Percentiles rank a stretch among this genome's conserved stretches.
These are phyloP conservation scores for Suricata suricatta DNA, from an alignment of 2,113 vertebrate genomes.

Conservation along the genomic window DNA sequence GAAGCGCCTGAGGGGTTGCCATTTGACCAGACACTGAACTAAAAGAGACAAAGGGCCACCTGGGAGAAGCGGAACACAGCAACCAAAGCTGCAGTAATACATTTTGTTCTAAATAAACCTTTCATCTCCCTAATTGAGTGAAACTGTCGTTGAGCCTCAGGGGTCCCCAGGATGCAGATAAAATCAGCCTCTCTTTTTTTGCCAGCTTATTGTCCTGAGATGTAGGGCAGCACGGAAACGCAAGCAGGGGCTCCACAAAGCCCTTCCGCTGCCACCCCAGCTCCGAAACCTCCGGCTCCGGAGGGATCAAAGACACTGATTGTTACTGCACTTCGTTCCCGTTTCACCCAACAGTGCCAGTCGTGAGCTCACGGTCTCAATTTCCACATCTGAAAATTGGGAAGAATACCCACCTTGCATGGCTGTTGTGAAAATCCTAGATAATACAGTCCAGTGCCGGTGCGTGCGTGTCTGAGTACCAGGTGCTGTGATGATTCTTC, in stretches of 20 bases:
- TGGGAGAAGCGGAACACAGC: not conserved
- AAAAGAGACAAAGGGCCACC: not conserved
- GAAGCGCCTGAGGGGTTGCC: not conserved
- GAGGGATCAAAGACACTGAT: not conserved
- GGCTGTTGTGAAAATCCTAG: not conserved
- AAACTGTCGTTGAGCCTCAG: not conserved
- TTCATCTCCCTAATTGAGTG: not conserved
- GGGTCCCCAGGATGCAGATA: not conserved
- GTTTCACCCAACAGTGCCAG: not conserved
- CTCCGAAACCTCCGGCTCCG: not conserved
- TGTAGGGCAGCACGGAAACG: not conserved
- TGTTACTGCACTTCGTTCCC: not conserved
- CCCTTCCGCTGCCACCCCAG: not conserved
- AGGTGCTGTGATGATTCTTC: not conserved
- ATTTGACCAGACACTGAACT: not conserved
- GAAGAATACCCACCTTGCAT: not conserved
- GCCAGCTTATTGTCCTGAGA: not conserved
- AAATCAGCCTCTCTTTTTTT: not conserved
- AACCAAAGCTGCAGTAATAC: not conserved
- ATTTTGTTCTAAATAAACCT: not conserved
- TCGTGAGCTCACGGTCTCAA: not conserved
- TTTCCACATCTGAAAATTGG: not conserved
- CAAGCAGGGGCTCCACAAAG: not conserved
- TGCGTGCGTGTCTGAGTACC: not conserved
- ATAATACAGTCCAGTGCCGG: not conserved